Conservation (phyloP, 2,797 vertebrate species). For the Chloroceryle inda region DNA sequence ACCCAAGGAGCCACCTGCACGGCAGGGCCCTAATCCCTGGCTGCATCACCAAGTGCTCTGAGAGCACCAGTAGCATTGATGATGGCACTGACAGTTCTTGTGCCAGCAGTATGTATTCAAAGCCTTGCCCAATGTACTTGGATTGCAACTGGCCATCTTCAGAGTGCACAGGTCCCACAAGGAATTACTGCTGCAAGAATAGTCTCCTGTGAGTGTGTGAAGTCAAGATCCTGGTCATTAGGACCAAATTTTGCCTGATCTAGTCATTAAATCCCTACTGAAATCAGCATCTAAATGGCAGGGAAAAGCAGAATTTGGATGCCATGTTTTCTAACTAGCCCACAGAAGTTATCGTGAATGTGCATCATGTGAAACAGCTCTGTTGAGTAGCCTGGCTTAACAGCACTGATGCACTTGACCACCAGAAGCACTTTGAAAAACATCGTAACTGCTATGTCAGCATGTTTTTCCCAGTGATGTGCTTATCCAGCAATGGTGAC, state of each 20-base stretch:
- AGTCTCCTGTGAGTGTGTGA: neutral
- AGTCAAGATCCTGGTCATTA: rapidly evolving
- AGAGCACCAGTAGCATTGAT: rapidly evolving
- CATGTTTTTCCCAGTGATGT: neutral
- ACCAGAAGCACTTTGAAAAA: neutral
- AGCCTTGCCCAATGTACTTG: rapidly evolving
- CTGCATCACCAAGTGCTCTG: neutral
- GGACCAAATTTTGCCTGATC: neutral
- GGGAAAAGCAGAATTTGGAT: neutral
- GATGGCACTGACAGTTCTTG: neutral
- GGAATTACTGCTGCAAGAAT: neutral
- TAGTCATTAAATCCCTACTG: neutral
- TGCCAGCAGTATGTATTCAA: neutral
- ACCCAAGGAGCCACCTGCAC: neutral
- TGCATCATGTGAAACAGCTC: neutral
- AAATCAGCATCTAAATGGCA: neutral
- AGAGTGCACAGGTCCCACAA: rapidly evolving
- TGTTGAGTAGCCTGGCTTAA: neutral
- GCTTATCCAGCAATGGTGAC: neutral
- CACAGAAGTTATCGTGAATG: neutral
- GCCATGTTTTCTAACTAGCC: neutral
- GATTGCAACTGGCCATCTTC: neutral
- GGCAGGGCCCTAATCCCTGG: rapidly evolving
- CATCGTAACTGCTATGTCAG: neutral
- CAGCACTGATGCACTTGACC: neutral